Conservation (phyloP, 2,888 invertebrate genomes). For the Drosophila borborema region DNA sequence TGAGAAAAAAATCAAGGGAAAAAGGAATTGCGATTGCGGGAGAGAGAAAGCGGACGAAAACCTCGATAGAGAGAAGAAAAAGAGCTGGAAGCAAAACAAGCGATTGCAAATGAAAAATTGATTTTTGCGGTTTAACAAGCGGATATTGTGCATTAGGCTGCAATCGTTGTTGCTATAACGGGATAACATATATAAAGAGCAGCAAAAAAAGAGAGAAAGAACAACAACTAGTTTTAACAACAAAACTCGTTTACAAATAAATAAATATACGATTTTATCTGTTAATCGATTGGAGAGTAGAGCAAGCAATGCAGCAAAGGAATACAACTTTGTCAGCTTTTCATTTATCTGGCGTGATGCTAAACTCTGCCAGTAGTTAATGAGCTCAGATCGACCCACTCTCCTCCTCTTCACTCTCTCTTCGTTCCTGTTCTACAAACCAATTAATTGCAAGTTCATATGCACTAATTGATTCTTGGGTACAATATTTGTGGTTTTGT, state of each 20-base stretch:
- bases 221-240: constrained; percentile 6
- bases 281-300: constrained; percentile 13
- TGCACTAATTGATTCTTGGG: constrained; percentile 5
- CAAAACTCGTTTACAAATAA: constrained; percentile 24
- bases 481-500: constrained; percentile 47
- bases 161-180: constrained; percentile 41
- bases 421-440: neutral
- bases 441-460: constrained; percentile 8
- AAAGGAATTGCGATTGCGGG: constrained; percentile 64
- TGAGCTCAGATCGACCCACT: neutral
- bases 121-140: constrained; percentile 69
- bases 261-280: constrained; percentile 26
- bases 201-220: neutral
- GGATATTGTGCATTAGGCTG: constrained; percentile 53
- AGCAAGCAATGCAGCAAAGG: constrained; percentile 47
- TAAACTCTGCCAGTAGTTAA: constrained; percentile 67
- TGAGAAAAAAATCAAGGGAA: constrained; percentile 26
- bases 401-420: neutral
- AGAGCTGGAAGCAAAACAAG: constrained; percentile 23
- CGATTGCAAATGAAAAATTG: constrained; percentile 72
- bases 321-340: constrained; percentile 41
- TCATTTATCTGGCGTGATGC: constrained; percentile 51
- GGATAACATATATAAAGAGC: constrained; percentile 8
- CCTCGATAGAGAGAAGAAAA: constrained; percentile 28
- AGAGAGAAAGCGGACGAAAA: constrained; percentile 5